Percentiles rank a stretch among this genome's conserved stretches.
These are phyloP conservation scores for Chloropsis hardwickii DNA, from an alignment of 2,113 vertebrate genomes.

Conservation along the genomic window DNA sequence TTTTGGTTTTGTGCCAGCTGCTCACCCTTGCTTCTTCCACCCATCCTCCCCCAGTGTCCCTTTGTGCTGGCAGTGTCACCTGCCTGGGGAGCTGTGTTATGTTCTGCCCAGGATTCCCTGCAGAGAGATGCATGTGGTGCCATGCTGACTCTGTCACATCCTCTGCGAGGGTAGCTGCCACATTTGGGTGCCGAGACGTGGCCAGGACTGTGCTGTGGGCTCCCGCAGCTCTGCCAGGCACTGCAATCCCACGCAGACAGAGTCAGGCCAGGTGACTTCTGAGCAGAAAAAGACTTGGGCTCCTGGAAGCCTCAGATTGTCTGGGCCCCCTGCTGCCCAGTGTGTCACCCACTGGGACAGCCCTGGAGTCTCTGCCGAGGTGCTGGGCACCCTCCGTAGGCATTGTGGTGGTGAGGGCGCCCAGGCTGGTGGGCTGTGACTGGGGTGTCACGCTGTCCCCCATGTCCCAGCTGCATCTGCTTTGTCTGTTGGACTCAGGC, in stretches of 20 bases:
- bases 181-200: accelerated
- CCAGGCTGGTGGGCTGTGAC: not conserved
- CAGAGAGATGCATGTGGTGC: accelerated
- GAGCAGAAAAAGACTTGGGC: not conserved
- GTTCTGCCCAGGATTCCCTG: not conserved
- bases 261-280: not conserved
- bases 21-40: accelerated
- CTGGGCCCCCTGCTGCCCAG: not conserved
- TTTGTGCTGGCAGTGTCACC: not conserved
- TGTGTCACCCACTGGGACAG: not conserved
- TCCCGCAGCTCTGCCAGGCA: accelerated
- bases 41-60: not conserved
- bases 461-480: not conserved
- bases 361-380: not conserved
- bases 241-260: not conserved
- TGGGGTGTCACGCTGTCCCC: not conserved
- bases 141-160: accelerated
- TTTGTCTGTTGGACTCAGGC: not conserved
- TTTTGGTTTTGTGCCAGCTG: not conserved
- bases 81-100: not conserved
- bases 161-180: not conserved
- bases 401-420: accelerated
- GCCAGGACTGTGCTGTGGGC: accelerated
- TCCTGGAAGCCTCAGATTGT: not conserved
- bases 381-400: not conserved